Evolutionary conservation across 2,888 invertebrate species (phyloP).

Genomic region (Noctua janthe): DNA sequence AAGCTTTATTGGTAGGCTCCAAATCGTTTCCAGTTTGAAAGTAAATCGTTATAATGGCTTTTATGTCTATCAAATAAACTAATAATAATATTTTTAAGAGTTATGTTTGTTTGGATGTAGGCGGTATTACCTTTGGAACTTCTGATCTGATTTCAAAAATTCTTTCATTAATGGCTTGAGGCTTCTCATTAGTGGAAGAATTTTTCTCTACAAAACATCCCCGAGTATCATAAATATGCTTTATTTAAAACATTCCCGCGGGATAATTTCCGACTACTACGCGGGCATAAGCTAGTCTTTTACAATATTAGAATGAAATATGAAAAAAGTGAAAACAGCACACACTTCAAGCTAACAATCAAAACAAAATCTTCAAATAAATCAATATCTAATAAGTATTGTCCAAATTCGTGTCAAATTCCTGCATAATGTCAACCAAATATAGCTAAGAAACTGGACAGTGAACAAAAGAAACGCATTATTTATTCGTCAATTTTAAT

Average conservation of each 20-base stretch:
- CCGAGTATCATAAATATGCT: too few relatives aligned
- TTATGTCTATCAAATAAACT: neutral
- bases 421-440: slow-evolving; percentile 58
- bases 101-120: neutral
- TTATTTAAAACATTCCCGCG: neutral
- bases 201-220: too few relatives aligned
- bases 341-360: slow-evolving; percentile 31
- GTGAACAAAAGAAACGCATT: slow-evolving; percentile 48
- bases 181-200: too few relatives aligned
- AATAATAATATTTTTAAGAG: too few relatives aligned
- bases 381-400: slow-evolving; percentile 48
- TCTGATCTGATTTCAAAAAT: neutral
- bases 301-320: slow-evolving; percentile 2
- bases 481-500: slow-evolving; percentile 33
- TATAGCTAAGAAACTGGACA: slow-evolving; percentile 28
- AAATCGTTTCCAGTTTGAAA: slow-evolving; percentile 21
- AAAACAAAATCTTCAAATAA: slow-evolving; percentile 38
- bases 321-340: slow-evolving; percentile 44
- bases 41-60: neutral
- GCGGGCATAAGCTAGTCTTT: neutral
- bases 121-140: neutral
- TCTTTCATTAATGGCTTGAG: neutral
- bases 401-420: slow-evolving; percentile 55
- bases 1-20: slow-evolving; percentile 3
- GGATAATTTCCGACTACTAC: neutral